Percentiles rank a stretch among this genome's conserved stretches.
Conservation (phyloP, 2,113 vertebrate species). For the Nansenia antarctica region DNA sequence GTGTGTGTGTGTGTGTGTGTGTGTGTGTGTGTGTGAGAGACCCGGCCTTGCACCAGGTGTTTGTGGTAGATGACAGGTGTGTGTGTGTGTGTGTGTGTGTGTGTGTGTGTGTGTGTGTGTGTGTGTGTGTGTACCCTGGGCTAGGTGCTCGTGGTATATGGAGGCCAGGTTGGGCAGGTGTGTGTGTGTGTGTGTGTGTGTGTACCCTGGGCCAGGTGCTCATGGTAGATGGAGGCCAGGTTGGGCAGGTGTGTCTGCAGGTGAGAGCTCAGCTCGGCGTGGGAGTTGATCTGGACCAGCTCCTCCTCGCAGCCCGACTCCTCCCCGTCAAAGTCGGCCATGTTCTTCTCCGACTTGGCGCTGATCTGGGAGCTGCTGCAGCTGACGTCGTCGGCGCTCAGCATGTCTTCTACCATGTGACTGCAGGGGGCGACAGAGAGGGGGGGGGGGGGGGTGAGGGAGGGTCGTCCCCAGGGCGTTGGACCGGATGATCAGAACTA, state of each 20-base stretch:
- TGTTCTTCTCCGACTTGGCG: conserved; percentile 99
- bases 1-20: too few species aligned
- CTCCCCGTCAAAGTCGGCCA: conserved; percentile 98
- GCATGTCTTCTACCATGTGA: conserved; percentile 97
- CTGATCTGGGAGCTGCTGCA: conserved; percentile 99
- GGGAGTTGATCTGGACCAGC: conserved; percentile 97
- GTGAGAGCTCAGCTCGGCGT: conserved; percentile 96
- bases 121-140: conserved; percentile 3
- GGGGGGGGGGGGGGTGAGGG: too few species aligned
- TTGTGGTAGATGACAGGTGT: conserved; percentile 98
- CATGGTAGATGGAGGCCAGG: conserved; percentile 97
- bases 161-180: too few species aligned
- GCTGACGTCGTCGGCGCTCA: conserved; percentile 97
- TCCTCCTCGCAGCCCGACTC: conserved; percentile 99
- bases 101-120: background rate
- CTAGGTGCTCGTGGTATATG: too few species aligned
- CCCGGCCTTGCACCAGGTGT: conserved; percentile 59
- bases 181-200: background rate
- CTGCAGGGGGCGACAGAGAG: conserved; percentile 67
- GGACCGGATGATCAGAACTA: too few species aligned
- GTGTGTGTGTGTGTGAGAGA: too few species aligned
- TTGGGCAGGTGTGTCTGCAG: conserved; percentile 98
- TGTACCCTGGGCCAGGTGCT: conserved; percentile 94
- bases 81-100: conserved; percentile 94
- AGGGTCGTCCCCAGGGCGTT: too few species aligned